A percentile compares a stretch with the other conserved stretches of the same genome.
Conservation (phyloP, 2,888 invertebrate species). For the Endotricha flammealis region DNA sequence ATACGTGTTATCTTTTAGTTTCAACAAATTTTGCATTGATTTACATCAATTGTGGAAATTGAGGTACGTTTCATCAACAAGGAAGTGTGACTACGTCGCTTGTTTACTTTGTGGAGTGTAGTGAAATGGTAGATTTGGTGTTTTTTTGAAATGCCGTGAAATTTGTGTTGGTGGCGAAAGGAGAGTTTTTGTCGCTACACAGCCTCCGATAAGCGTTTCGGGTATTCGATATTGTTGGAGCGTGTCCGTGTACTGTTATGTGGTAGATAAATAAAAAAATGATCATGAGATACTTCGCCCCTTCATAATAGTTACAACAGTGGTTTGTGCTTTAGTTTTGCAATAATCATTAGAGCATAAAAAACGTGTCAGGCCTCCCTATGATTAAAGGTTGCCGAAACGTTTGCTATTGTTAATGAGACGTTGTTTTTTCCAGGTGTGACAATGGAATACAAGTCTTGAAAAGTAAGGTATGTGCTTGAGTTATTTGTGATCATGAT, state of each 20-base stretch:
- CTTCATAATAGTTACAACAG: slow-evolving; percentile 41
- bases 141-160: slow-evolving; percentile 42
- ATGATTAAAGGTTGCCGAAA: slow-evolving; percentile 24
- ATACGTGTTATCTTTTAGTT: slow-evolving; percentile 60
- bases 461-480: slow-evolving; percentile 18
- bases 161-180: slow-evolving; percentile 53
- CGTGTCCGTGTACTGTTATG: slow-evolving; percentile 52
- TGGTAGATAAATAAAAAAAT: slow-evolving; percentile 33
- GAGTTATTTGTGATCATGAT: slow-evolving; percentile 7
- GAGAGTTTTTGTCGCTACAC: slow-evolving; percentile 51
- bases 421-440: slow-evolving; percentile 15
- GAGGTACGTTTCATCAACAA: slow-evolving; percentile 28
- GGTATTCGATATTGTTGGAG: slow-evolving; percentile 46
- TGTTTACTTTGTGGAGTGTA: slow-evolving; percentile 69
- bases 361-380: slow-evolving; percentile 70
- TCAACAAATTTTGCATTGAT: slow-evolving; percentile 32
- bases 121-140: slow-evolving; percentile 30
- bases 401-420: slow-evolving; percentile 7
- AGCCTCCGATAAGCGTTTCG: slow-evolving; percentile 32
- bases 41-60: slow-evolving; percentile 26
- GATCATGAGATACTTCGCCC: slow-evolving; percentile 26
- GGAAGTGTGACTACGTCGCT: slow-evolving; percentile 40
- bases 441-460: slow-evolving; percentile 19
- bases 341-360: slow-evolving; percentile 72
- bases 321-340: slow-evolving; percentile 59